Percentiles rank a stretch among this genome's conserved stretches.
Evolutionary conservation across 2,797 vertebrate species (phyloP).

Genomic region (Oreochromis grahami): DNA sequence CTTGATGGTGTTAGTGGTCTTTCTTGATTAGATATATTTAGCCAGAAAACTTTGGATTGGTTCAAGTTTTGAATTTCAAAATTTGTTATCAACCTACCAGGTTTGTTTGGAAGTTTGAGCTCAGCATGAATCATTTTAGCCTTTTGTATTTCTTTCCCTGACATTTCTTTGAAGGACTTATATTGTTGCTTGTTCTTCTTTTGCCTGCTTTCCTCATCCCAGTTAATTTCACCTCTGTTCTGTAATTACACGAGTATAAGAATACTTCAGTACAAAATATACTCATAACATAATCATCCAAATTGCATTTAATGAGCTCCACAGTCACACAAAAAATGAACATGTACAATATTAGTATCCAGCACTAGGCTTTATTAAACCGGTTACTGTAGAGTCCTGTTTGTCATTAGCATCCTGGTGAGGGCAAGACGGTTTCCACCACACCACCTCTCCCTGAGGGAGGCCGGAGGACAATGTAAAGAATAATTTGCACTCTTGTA

Average conservation of each 20-base stretch:
- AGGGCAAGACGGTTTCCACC: not conserved
- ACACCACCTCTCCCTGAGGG: not conserved
- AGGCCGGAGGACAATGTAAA: not conserved
- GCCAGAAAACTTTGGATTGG: not conserved
- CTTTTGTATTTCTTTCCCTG: not conserved
- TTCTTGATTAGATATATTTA: not conserved
- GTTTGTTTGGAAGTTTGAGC: not conserved
- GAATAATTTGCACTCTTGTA: not conserved
- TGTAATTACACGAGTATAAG: not conserved
- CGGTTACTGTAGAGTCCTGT: not conserved
- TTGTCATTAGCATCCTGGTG: not conserved
- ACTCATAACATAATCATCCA: not conserved
- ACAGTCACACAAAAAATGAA: fast-evolving
- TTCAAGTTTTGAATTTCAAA: not conserved
- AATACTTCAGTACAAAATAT: not conserved
- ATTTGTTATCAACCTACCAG: not conserved
- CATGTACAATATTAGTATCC: not conserved
- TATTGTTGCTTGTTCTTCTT: not conserved
- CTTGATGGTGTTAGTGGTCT: not conserved
- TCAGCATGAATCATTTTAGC: not conserved
- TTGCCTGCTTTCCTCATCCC: fast-evolving
- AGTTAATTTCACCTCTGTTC: not conserved
- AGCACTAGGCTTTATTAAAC: not conserved
- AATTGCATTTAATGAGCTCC: not conserved
- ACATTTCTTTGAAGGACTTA: not conserved